phyloP scores from a whole-genome alignment of 2,797 vertebrate genomes.

The Scyliorhinus canicula region DNA sequence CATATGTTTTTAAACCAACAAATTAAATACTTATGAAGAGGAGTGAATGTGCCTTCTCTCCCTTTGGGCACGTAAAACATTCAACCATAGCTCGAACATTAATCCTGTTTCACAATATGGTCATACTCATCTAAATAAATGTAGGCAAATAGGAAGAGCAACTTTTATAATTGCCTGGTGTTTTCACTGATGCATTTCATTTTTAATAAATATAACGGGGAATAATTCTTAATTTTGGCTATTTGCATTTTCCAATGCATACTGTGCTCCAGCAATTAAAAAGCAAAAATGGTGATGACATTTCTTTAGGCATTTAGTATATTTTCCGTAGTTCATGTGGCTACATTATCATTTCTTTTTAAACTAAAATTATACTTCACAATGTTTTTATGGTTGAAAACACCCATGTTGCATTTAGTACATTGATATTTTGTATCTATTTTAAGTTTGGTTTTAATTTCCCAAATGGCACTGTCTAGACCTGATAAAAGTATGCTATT shows the following conservation, averaged over 20 bases:
- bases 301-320: background rate
- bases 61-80: background rate
- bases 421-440: conserved; percentile 10
- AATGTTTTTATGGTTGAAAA: conserved; percentile 3
- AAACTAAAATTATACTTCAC: background rate
- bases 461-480: conserved; percentile 20
- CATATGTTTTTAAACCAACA: background rate
- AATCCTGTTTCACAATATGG: background rate
- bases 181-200: background rate
- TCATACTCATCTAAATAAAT: background rate
- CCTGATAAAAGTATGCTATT: conserved; percentile 24
- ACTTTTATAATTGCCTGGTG: background rate
- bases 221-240: background rate
- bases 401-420: background rate
- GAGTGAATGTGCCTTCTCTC: background rate
- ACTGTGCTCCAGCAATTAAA: background rate
- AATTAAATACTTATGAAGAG: background rate
- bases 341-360: background rate
- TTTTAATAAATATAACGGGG: background rate
- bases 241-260: background rate
- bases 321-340: background rate
- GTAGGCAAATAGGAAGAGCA: background rate
- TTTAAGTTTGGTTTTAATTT: conserved; percentile 9
- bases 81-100: background rate
- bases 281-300: background rate